phyloP scores from a whole-genome alignment of 2,113 vertebrate species.

The Mesitornis unicolor region DNA sequence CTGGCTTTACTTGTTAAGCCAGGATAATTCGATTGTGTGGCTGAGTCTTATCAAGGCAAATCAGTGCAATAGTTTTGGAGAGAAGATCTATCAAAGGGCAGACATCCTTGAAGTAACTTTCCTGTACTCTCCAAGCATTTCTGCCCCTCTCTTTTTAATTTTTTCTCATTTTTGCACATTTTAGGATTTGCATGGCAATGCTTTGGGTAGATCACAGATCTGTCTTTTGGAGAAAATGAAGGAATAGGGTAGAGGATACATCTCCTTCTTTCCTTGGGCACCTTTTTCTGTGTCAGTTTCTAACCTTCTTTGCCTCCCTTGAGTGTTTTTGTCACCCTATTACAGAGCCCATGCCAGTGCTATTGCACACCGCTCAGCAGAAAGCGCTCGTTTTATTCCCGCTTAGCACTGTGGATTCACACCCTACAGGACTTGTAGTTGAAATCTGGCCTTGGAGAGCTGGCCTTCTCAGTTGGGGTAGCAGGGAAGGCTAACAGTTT shows the following conservation, averaged over 20 bases:
- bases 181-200: neutral
- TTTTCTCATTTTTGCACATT: neutral
- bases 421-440: neutral
- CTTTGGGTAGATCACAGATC: neutral
- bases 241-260: neutral
- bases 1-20: neutral
- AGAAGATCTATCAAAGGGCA: neutral
- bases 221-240: neutral
- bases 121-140: neutral
- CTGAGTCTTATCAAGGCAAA: neutral
- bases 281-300: neutral
- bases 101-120: neutral
- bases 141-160: rapidly evolving
- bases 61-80: neutral
- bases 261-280: neutral
- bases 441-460: conserved; percentile 22
- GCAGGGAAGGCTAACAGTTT: conserved; percentile 14
- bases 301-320: neutral
- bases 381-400: neutral
- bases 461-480: conserved; percentile 21
- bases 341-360: neutral
- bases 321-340: neutral
- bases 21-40: neutral
- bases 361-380: neutral
- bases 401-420: conserved; percentile 21